Conservation (phyloP, 2,888 invertebrate genomes). For the Tricholauxania praeusta region DNA sequence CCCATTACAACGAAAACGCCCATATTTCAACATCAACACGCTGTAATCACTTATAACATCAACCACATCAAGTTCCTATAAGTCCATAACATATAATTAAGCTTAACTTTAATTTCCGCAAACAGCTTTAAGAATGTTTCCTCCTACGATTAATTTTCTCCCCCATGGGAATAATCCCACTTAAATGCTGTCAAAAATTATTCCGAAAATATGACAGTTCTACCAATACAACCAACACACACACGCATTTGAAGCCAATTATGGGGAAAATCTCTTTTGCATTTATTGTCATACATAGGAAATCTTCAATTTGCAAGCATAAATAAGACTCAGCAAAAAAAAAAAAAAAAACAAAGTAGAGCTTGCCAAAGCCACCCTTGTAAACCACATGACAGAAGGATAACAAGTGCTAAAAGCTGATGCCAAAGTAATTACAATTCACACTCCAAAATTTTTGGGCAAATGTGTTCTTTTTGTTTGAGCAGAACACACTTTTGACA, state of each 20-base stretch:
- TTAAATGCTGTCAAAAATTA: conserved; percentile 56
- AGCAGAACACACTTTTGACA: conserved; percentile 50
- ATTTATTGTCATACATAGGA: conserved; percentile 36
- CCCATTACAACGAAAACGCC: no score
- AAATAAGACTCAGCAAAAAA: not conserved
- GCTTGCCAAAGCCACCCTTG: not conserved
- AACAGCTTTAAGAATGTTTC: conserved; percentile 47
- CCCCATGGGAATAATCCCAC: conserved; percentile 14
- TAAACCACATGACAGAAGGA: not conserved
- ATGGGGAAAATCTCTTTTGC: conserved; percentile 55
- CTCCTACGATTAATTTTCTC: not conserved
- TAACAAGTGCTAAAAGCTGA: conserved; percentile 57
- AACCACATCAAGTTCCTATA: not conserved
- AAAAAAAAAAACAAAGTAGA: not conserved
- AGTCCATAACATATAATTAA: conserved; percentile 22
- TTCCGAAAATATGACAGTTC: conserved; percentile 50
- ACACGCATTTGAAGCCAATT: conserved; percentile 49
- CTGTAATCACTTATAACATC: no score
- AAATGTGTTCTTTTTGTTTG: conserved; percentile 65
- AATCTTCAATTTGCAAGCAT: conserved; percentile 43
- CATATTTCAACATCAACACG: no score
- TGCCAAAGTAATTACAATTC: conserved; percentile 64
- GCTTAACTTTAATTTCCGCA: conserved; percentile 58
- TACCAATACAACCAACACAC: conserved; percentile 5
- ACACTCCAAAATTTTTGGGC: conserved; percentile 52